Base-by-base conservation (phyloP, 2,888 invertebrate genomes). In the Nemotelus pantherinus region DNA sequence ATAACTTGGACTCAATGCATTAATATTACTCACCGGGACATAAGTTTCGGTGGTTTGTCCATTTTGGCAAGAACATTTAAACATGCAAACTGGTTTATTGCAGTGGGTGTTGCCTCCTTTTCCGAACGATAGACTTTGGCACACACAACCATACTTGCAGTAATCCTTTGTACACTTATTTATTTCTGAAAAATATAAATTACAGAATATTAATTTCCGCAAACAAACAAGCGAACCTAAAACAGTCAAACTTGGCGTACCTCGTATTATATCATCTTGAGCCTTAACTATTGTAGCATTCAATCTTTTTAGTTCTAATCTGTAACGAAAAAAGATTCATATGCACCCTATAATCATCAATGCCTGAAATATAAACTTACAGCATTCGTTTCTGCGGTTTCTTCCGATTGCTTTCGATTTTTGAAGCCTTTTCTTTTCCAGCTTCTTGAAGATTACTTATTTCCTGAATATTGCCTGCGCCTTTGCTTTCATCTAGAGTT, bases 81-180 rank as follows among this genome's bases (percentile, higher is more conserved):
- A 78, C 60, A 87, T 83, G 50, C 87, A 87, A 71, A 90, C 88
- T 0, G 88, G 82, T 67, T 89, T 88, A 9, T 91, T 90, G 83
- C 93, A 93, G 83, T 93, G 93, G 77, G 88, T 87, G 80, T 87
- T 88, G 53, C 88, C 80, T 44, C 88, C 86, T 77, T 86, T 84
- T 25, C 85, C 84, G 78, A 88, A 87, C 50, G 86, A 83, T 50
- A 93, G 83, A 81, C 92, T 92, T 71, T 88, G 87, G 83, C 93
- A 93, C 57, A 93, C 83, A 83, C 93, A 93, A 3, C 93, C 93
- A 76, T 92, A 84, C 78, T 84, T 84, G 82, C 93, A 93, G 84
- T 85, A 88, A 4, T 87, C 86, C 81, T 92, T 90, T 0, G 79
- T 80, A 82, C 93, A 93, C 50, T 39, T 48, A 58, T 58, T 58